Evolutionary conservation across 2,888 invertebrate genomes (phyloP).

Genomic region (Eurytoma adleriae): DNA sequence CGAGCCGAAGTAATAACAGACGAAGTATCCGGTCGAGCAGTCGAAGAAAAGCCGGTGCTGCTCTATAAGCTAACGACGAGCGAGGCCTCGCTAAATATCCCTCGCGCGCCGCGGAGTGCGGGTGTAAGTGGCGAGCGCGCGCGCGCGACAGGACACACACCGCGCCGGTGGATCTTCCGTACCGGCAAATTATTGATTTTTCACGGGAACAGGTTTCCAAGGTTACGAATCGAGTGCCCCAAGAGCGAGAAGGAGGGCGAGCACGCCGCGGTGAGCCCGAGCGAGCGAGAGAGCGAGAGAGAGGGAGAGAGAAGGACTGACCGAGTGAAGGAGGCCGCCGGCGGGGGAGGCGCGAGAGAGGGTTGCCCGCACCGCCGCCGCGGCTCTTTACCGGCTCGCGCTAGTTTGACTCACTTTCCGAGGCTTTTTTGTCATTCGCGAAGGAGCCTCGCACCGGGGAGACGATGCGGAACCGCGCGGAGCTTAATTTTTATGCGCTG

Average conservation of each 20-base stretch:
- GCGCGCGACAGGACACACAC: neutral
- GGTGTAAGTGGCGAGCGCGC: neutral
- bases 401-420: conserved; percentile 31
- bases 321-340: neutral
- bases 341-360: no score
- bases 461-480: no score
- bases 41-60: no score
- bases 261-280: neutral
- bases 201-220: conserved; percentile 58
- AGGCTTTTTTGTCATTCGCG: conserved; percentile 3
- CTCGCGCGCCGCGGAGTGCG: neutral
- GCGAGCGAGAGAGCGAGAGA: conserved; percentile 5
- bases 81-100: no score
- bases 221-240: conserved; percentile 53
- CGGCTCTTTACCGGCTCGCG: neutral
- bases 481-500: no score
- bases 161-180: conserved; percentile 52
- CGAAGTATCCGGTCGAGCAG: no score
- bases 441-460: no score
- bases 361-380: no score
- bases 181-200: conserved; percentile 59
- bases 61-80: no score
- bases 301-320: neutral
- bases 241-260: conserved; percentile 32
- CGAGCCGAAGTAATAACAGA: no score